Conservation (phyloP, 1,140 invertebrate genomes). For the Caligus rogercresseyi region DNA sequence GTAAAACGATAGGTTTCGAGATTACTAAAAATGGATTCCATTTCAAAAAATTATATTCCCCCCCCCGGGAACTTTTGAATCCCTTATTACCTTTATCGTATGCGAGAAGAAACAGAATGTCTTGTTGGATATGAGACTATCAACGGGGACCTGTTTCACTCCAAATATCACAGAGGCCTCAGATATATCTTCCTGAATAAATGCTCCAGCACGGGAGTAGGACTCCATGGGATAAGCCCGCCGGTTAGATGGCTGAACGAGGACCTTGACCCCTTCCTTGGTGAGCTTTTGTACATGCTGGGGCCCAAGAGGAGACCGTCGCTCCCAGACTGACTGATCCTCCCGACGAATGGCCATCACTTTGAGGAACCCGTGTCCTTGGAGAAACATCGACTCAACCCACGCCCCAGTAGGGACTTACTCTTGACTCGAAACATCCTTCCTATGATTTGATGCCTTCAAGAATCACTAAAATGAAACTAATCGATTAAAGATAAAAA, state of each 20-base stretch:
- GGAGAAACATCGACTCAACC: neutral
- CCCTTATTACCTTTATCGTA: conserved; percentile 65
- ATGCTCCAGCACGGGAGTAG: conserved; percentile 69
- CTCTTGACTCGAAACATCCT: neutral
- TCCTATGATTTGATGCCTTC: too few relatives aligned
- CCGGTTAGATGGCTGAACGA: conserved; percentile 93
- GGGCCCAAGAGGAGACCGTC: conserved; percentile 82
- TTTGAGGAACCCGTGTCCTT: neutral
- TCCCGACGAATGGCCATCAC: conserved; percentile 38
- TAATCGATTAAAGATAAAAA: too few relatives aligned
- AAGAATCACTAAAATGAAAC: too few relatives aligned
- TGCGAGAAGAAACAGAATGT: conserved; percentile 98
- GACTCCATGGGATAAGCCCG: conserved; percentile 90
- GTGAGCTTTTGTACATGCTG: conserved; percentile 71
- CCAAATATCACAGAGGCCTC: conserved; percentile 90
- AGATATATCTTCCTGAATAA: conserved; percentile 86
- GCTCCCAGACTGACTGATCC: conserved; percentile 95
- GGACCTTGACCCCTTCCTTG: conserved; percentile 64
- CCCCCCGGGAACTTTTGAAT: too few relatives aligned
- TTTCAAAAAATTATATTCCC: too few relatives aligned
- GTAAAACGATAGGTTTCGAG: too few relatives aligned
- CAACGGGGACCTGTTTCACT: conserved; percentile 91
- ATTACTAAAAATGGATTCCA: too few relatives aligned
- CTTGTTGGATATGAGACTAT: conserved; percentile 77
- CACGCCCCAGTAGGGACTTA: neutral